Evolutionary conservation across 1,140 invertebrate species (phyloP), one percentile per base, ranked within the genome.

Genomic region (Heliconius hermathena): DNA sequence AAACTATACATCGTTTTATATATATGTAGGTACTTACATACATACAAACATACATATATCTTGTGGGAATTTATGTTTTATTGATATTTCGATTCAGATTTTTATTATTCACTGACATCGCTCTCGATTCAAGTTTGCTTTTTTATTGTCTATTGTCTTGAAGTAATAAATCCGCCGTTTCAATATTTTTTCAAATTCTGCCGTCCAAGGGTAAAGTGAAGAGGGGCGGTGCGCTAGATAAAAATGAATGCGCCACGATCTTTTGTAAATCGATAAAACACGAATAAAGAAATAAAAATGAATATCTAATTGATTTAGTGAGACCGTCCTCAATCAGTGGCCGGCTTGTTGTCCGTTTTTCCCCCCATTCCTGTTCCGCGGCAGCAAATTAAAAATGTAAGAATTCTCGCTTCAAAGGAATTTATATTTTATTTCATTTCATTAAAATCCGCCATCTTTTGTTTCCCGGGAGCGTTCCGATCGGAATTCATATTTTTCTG

Each of bases 401-500:
- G 93, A 94, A 94, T 94, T 91, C 89, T 90, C 90, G 92, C 91
- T 92, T 90, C 87, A 90, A 92, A 90, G 89, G 92, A 90, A 93
- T 93, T 93, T 94, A 94, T 94, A 94, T 94, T 94, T 93, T 94
- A 94, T 94, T 93, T 94, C 91, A 93, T 94, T 94, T 92, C 90
- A 93, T 93, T 94, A 93, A 89, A 93, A 93, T 93, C 93, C 92
- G 86, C 92, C 90, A 94, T 94, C 92, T 94, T 94, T 93, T 94
- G 93, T 93, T 92, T 91, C 89, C 90, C 84, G 85, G 85, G 85
- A 85, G 75, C 88, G 88, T 90, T 88, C 82, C 89, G 90, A 94
- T 94, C 86, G 93, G 93, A 93, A 94, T 94, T 93, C 93, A 94
- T 94, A 94, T 94, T 94, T 94, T 94, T 93, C 93, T 94, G 91